Base-by-base conservation (phyloP, 1,140 invertebrate species). In the Temnothorax longispinosus region DNA sequence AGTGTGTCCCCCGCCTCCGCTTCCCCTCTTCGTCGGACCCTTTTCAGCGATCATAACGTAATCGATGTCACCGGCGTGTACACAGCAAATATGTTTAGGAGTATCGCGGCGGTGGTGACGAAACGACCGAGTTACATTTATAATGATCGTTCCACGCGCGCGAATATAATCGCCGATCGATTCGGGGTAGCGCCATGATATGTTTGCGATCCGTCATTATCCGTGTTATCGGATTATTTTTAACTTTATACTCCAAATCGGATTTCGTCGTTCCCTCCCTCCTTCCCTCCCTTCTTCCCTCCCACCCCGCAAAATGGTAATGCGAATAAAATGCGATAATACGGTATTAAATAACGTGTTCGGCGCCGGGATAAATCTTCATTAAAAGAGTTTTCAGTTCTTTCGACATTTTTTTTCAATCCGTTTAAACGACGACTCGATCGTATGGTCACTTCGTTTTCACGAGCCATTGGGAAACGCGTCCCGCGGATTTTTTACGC, bases 141-240 rank as follows among this genome's bases (percentile, higher is more conserved):
- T 84, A 84, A 84, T 38, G 80, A 75, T 84, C 18, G 27, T 27
- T 38, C 7, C 47, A 11, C 52, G 18, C 52, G 32, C 47, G 58
- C 47, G 50, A 75, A 75, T 84, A 56, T 84, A 74, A 75, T 75
- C 50, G 65, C 38, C 27, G 38, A 11, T 15, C 67, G 65, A 72
- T 80, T 47, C 47, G 27, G 27, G n/a, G 44, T 56, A 32, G 60
- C 65, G 47, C 75, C 41, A n/a, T 32, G 21, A 27, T 35, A 13
- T 60, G n/a, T 75, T 84, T 84, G 54, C 56, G 54, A 84, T 84
- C 80, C 21, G 80, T 75, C 54, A 75, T 84, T 74, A 74, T 75
- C 54, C 69, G 27, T 50, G 54, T 75, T 74, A 75, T 84, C 80
- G 69, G 80, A 84, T 84, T 84, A 84, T 75, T 84, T 62, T 84